Evolutionary conservation across 2,888 invertebrate genomes (phyloP).

Genomic region (Alcis repandata): DNA sequence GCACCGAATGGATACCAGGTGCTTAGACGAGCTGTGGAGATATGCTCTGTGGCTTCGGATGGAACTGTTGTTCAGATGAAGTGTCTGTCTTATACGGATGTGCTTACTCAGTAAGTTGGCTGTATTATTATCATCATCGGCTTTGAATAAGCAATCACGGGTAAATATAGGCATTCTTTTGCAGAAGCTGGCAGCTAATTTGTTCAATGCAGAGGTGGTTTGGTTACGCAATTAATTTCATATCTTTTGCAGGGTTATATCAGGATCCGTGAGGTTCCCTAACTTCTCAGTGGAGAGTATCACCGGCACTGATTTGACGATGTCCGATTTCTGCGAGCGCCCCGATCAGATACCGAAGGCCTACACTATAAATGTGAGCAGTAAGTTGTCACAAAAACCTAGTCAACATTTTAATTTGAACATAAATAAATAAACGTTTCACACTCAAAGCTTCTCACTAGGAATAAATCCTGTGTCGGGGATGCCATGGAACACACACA

Average conservation of each 20-base stretch:
- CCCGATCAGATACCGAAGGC: slow-evolving; percentile 73
- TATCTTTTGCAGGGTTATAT: slow-evolving; percentile 77
- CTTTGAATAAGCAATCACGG: no score
- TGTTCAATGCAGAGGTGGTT: no score
- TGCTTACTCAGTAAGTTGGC: slow-evolving; percentile 86
- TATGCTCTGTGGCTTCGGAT: slow-evolving; percentile 78
- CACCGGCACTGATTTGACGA: slow-evolving; percentile 76
- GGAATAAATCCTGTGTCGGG: no score
- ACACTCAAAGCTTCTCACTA: no score
- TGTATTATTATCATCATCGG: no score
- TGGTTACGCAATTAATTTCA: no score
- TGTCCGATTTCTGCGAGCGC: slow-evolving; percentile 79
- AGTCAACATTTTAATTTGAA: background rate
- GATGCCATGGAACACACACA: no score
- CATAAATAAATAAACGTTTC: no score
- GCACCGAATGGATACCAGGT: slow-evolving; percentile 60
- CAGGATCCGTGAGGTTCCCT: slow-evolving; percentile 83
- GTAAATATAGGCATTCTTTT: no score
- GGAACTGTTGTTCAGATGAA: slow-evolving; percentile 87
- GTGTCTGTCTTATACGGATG: slow-evolving; percentile 79
- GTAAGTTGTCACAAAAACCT: slow-evolving; percentile 64
- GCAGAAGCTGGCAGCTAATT: no score
- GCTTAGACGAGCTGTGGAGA: slow-evolving; percentile 63
- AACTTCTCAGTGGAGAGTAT: slow-evolving; percentile 73
- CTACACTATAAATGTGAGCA: slow-evolving; percentile 79